Evolutionary conservation across 2,113 vertebrate genomes (phyloP), one percentile per base, ranked within the genome.

Genomic region (Rattus norvegicus): DNA sequence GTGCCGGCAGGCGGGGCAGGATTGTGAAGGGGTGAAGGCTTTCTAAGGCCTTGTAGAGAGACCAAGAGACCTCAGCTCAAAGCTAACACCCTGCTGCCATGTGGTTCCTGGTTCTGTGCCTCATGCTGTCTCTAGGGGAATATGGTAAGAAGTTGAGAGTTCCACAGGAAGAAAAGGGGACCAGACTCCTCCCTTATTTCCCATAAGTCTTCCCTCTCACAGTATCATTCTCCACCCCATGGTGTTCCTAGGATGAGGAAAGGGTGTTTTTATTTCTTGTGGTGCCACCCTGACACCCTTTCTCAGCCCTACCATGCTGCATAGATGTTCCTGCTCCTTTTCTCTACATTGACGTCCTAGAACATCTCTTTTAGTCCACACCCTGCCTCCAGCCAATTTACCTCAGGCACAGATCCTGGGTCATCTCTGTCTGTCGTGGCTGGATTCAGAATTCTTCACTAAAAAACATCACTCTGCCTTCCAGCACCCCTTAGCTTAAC

Each of bases 261-360:
- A 77, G 11, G 2, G 84, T 43, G 10, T 80, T 28, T 22, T 52
- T 26, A 1, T n/a, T n/a, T 72, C 54, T 6, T 77, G 39, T n/a
- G 39, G 28, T 24, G 7, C 0, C 52, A 24, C 49, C 39, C 59
- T n/a, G 20, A 94, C 43, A 56, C 76, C 70, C 81, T 36, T 13
- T 13, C 43, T 54, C 47, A 0, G 3, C 43, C 13, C 49, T 36
- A n/a, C 47, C 19, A 19, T 16, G 0, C 0, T 8, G 47, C 24
- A 19, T 49, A 20, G 26, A 33, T n/a, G 28, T 17, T 17, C 9
- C 19, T 9, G 5, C 33, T 30, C 43, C 75, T 72, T 54, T 30
- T 76, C 39, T 43, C 17, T 39, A 72, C 22, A 43, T 17, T 7
- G 63, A 76, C 49, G 7, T 9, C 14, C 65, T 33, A 47, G 56